These are phyloP conservation scores for Eledone cirrhosa DNA, from an alignment of 2,888 invertebrate species.

Conservation along the genomic window DNA sequence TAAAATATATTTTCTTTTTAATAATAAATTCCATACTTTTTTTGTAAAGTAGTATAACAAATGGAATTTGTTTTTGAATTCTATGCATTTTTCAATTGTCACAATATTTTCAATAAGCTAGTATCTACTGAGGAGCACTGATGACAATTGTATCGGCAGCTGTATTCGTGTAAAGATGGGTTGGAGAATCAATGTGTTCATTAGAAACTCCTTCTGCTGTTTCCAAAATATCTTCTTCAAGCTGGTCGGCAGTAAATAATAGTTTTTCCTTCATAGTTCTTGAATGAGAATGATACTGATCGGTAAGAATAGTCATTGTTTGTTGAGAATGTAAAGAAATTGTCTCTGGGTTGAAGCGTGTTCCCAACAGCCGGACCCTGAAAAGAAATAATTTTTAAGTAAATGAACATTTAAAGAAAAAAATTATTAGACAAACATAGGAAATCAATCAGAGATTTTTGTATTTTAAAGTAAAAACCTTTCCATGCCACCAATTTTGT, in stretches of 20 bases:
- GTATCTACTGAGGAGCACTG: no score
- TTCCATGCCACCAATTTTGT: no score
- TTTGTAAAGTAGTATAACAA: no score
- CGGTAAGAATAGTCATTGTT: conserved; percentile 34
- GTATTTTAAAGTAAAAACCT: no score
- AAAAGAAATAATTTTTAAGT: conserved; percentile 6
- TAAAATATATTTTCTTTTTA: no score
- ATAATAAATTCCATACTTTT: no score
- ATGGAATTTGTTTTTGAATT: not conserved
- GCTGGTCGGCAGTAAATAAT: conserved; percentile 36
- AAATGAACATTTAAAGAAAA: no score
- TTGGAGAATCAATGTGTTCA: conserved; percentile 3
- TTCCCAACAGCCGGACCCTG: conserved; percentile 48
- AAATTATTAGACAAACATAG: no score
- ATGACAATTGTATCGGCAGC: not conserved
- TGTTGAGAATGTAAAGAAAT: conserved; percentile 48
- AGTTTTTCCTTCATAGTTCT: conserved; percentile 62
- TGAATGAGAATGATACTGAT: conserved; percentile 34
- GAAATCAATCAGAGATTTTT: no score
- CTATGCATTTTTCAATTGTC: not conserved
- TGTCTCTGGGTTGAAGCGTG: conserved; percentile 53
- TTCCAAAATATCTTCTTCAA: conserved; percentile 1
- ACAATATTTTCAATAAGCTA: not conserved
- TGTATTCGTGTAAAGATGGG: not conserved
- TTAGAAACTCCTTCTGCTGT: not conserved